Conservation (phyloP, 2,113 vertebrate species). For the Microcebus jonahi region DNA sequence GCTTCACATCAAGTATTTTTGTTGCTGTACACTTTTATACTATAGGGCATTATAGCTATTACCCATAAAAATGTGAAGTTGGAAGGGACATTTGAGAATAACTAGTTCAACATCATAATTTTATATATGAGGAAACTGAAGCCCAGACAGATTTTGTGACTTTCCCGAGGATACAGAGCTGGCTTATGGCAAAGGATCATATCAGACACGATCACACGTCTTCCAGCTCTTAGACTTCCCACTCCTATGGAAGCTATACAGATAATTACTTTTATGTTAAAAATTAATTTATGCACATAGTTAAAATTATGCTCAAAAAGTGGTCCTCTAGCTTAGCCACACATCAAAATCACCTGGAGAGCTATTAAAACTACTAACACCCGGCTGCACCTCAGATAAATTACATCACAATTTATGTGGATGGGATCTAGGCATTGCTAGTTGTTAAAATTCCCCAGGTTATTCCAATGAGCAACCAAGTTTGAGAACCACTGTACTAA, state of each 20-base stretch:
- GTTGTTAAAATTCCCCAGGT: neutral
- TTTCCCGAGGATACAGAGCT: neutral
- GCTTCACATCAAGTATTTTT: neutral
- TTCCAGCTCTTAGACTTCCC: neutral
- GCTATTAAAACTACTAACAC: neutral
- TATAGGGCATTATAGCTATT: neutral
- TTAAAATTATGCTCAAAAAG: neutral
- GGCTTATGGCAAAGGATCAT: neutral
- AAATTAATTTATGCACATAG: conserved; percentile 27
- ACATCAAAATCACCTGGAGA: neutral
- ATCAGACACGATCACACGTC: neutral
- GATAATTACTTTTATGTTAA: conserved; percentile 7
- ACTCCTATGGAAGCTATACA: neutral
- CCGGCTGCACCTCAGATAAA: neutral
- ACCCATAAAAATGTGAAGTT: neutral
- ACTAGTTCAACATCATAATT: neutral
- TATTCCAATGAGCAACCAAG: neutral
- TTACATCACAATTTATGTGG: neutral
- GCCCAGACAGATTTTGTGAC: neutral
- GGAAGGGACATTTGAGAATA: conserved; percentile 41
- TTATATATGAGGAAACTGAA: conserved; percentile 11
- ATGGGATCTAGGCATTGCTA: neutral
- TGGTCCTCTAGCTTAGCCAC: neutral
- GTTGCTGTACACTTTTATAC: neutral
- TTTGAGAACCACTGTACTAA: neutral